phyloP scores from a whole-genome alignment of 2,888 invertebrate genomes.

The Portevinia maculata region DNA sequence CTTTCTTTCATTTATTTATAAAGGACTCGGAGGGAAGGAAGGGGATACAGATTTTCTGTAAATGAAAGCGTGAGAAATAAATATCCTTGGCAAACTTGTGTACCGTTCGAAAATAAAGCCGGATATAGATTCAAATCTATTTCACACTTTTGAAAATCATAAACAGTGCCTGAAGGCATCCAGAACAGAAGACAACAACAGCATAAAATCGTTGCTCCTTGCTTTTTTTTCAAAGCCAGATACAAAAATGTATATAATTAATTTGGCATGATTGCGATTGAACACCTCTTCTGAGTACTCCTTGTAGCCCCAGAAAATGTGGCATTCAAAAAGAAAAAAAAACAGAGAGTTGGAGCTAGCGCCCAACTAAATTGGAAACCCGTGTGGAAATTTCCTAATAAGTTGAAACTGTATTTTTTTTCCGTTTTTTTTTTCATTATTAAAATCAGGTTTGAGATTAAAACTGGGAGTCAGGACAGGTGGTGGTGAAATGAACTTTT shows the following conservation, averaged over 20 bases:
- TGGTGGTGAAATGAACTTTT: constrained; percentile 45
- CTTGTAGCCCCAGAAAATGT: constrained; percentile 10
- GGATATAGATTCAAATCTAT: constrained; percentile 70
- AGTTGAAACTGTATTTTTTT: constrained; percentile 56
- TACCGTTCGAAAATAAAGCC: constrained; percentile 45
- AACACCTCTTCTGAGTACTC: constrained; percentile 21
- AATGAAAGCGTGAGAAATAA: constrained; percentile 22
- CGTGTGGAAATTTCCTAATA: constrained; percentile 73
- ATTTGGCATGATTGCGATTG: constrained; percentile 61
- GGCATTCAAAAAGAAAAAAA: constrained; percentile 32
- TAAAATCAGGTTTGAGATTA: constrained; percentile 27
- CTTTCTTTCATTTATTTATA: constrained; percentile 61
- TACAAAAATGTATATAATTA: constrained; percentile 32
- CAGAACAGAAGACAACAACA: constrained; percentile 2
- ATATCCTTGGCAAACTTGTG: constrained; percentile 25
- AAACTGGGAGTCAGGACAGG: neutral
- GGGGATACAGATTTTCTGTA: constrained; percentile 4
- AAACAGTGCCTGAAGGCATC: constrained; percentile 62
- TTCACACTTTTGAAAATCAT: constrained; percentile 72
- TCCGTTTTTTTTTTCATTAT: constrained; percentile 2
- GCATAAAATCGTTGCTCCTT: neutral
- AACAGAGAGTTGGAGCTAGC: constrained; percentile 10
- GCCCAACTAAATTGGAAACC: constrained; percentile 65
- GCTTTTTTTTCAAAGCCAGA: constrained; percentile 2
- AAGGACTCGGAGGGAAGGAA: constrained; percentile 7